These are phyloP conservation scores for Drosophila jambulina DNA, from an alignment of 1,140 invertebrate genomes.

Conservation along the genomic window DNA sequence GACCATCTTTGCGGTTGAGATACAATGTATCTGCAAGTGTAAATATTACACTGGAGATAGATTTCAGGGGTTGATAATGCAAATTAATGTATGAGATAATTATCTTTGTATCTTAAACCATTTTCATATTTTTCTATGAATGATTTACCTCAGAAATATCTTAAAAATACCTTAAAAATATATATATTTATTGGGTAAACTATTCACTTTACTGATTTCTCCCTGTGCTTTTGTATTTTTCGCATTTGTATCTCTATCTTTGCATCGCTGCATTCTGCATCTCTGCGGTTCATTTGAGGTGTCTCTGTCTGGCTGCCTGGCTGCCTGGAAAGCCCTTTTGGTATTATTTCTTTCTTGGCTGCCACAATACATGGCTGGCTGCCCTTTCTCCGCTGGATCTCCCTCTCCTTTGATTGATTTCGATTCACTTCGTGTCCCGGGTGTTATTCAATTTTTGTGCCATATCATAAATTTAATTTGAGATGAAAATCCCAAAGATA, in stretches of 20 bases:
- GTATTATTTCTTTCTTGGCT: constrained; percentile 1
- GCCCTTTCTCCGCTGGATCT: constrained; percentile 4
- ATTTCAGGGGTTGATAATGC: too few relatives aligned
- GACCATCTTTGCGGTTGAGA: constrained; percentile 26
- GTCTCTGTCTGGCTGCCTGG: constrained; percentile 53
- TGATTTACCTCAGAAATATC: neutral
- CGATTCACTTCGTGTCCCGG: constrained; percentile 43
- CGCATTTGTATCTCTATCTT: constrained; percentile 3
- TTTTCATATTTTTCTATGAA: neutral
- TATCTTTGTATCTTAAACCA: too few relatives aligned
- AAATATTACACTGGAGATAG: neutral
- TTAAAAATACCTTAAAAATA: too few relatives aligned
- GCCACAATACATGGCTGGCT: neutral
- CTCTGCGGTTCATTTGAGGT: constrained; percentile 69
- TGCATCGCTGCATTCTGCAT: constrained; percentile 29
- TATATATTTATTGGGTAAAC: too few relatives aligned
- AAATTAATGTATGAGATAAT: too few relatives aligned
- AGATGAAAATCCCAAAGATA: constrained; percentile 80
- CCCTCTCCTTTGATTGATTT: constrained; percentile 52
- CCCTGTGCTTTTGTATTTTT: neutral
- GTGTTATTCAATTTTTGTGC: constrained; percentile 74
- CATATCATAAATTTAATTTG: constrained; percentile 84
- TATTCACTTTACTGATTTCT: neutral
- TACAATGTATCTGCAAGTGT: constrained; percentile 10
- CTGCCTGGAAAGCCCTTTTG: constrained; percentile 23